phyloP scores from a whole-genome alignment of 2,888 invertebrate genomes.

The Pardosa pseudoannulata region DNA sequence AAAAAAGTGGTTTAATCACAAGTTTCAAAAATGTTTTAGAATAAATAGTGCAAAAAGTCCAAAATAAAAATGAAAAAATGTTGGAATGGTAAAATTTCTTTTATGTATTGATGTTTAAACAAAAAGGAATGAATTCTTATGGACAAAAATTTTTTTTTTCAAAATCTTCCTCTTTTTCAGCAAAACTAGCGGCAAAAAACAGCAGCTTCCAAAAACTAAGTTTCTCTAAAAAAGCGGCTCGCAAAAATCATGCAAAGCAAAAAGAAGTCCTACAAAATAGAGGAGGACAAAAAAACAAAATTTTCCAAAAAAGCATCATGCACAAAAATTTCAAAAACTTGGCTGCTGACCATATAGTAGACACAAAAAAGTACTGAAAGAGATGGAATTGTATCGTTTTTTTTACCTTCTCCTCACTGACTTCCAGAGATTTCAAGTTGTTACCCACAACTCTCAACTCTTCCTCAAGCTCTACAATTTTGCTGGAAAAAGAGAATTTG shows the following conservation, averaged over 20 bases:
- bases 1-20: too few relatives aligned
- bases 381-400: neutral
- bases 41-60: neutral
- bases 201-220: too few relatives aligned
- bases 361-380: neutral
- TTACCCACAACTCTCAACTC: constrained; percentile 99
- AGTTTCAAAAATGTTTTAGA: neutral
- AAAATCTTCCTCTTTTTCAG: too few relatives aligned
- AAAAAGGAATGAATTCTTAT: too few relatives aligned
- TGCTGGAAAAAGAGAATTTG: constrained; percentile 80
- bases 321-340: constrained; percentile 20
- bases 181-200: too few relatives aligned
- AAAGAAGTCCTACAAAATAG: constrained; percentile 7
- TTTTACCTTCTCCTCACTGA: constrained; percentile 98
- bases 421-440: constrained; percentile 99
- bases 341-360: constrained; percentile 44
- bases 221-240: constrained; percentile 20
- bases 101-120: too few relatives aligned
- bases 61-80: neutral
- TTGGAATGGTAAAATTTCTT: neutral
- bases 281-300: constrained; percentile 29
- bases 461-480: constrained; percentile 99
- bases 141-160: too few relatives aligned
- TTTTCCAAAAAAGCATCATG: constrained; percentile 6
- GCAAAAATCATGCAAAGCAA: constrained; percentile 39